phyloP scores from a whole-genome alignment of 37 sponge, comb jelly and placozoan species.

The Dysidea cf. avara region DNA sequence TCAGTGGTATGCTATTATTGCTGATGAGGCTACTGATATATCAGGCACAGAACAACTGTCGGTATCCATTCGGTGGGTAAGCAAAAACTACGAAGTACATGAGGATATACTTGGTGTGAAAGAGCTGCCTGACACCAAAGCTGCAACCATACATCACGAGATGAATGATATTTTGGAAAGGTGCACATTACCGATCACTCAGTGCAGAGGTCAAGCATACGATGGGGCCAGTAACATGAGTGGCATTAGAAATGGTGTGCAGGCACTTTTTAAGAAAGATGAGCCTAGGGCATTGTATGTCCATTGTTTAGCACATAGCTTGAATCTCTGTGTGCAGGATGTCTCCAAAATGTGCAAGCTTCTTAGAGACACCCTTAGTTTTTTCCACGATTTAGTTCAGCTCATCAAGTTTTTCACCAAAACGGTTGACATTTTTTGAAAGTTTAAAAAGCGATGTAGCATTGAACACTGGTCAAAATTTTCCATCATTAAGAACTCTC shows the following conservation, averaged over 20 bases:
- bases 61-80: too few relatives aligned
- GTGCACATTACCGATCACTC: too few relatives aligned
- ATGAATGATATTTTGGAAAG: too few relatives aligned
- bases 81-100: too few relatives aligned
- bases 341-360: constrained; percentile 7
- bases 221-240: too few relatives aligned
- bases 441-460: too few relatives aligned
- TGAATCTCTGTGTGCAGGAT: constrained; percentile 33
- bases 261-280: background rate
- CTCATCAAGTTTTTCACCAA: constrained; percentile 46
- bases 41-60: too few relatives aligned
- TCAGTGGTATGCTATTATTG: constrained; percentile 18
- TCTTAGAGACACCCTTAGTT: constrained; percentile 27
- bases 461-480: constrained; percentile 10
- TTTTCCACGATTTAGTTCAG: constrained; percentile 26
- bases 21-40: constrained; percentile 32
- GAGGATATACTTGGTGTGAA: too few relatives aligned
- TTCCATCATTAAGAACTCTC: constrained; percentile 23
- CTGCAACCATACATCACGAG: too few relatives aligned
- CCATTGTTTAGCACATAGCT: background rate
- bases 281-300: constrained; percentile 1
- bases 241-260: background rate
- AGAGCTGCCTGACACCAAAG: too few relatives aligned
- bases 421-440: too few relatives aligned
- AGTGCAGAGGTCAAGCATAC: too few relatives aligned